Base-by-base conservation (phyloP, 2,797 vertebrate species). In the Sebastes hubbsi region DNA sequence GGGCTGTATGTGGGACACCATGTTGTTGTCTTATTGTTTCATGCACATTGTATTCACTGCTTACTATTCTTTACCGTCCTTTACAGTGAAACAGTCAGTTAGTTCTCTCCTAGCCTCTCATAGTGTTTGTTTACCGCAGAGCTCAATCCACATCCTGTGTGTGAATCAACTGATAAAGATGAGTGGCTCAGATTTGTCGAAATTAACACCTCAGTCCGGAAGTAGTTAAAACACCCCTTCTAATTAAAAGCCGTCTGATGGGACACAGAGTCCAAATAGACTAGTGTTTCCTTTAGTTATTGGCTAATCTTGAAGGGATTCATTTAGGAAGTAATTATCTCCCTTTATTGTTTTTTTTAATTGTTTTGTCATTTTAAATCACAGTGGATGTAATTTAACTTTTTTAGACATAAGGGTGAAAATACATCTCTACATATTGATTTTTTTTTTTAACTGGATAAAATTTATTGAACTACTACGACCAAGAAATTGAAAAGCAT, bases 171-270 rank as follows among this genome's bases (percentile, higher is more conserved):
- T 71, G 81, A 74, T 77, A 55, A 81, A 83, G 32, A 30, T 9
- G 59, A 65, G 16, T 0, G 5, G 36, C 8, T 63, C 56, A 13
- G 38, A 52, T 69, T 77, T 64, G 84, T 75, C 72, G 4, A 70
- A 83, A 79, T 80, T 87, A 59, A 87, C 93, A 89, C 90, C 88
- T 87, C 64, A 12, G 52, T 25, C n/a, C 14, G 22, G 62, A 32
- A 68, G 63, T 38, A 49, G 60, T 36, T 29, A 8, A 64, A 75
- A 70, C 65, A 63, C 73, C 78, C 60, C 24, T 29, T 83, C 60
- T 93, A 89, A 94, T 92, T 91, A 87, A 93, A 81, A 79, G 77
- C 25, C 46, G 90, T 93, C 88, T 94, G 87, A 73, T 49, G 22
- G 7, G 14, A 29, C 25, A 25, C 71, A 42, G 59, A n/a, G 34